Conservation (phyloP, 2,888 invertebrate species). For the Incurvaria masculella region DNA sequence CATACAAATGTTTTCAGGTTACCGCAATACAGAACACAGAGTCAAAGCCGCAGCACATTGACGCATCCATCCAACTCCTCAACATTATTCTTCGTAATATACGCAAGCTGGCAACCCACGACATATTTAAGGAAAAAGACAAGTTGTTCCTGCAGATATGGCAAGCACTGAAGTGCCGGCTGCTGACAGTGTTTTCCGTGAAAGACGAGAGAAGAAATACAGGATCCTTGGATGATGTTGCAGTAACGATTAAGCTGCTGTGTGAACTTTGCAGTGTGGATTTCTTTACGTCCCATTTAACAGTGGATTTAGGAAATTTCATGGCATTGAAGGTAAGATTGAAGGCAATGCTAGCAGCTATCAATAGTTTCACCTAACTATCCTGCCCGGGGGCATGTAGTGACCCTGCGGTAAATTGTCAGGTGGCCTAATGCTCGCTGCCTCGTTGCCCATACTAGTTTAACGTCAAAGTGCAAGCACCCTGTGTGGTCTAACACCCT, state of each 20-base stretch:
- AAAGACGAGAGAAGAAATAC: slow-evolving; percentile 18
- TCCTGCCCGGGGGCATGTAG: too few species aligned
- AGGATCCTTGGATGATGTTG: slow-evolving; percentile 29
- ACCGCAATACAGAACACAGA: slow-evolving; percentile 26
- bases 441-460: too few species aligned
- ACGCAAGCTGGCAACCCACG: slow-evolving; percentile 38
- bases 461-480: background rate
- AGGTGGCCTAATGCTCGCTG: too few species aligned
- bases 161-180: slow-evolving; percentile 27
- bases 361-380: too few species aligned
- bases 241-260: slow-evolving; percentile 30
- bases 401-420: too few species aligned
- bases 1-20: slow-evolving; percentile 27
- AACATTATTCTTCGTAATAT: slow-evolving; percentile 32
- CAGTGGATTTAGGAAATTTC: slow-evolving; percentile 30
- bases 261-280: slow-evolving; percentile 37
- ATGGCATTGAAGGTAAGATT: slow-evolving; percentile 31
- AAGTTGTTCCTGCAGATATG: slow-evolving; percentile 33
- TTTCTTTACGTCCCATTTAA: slow-evolving; percentile 27
- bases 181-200: slow-evolving; percentile 22
- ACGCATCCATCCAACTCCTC: slow-evolving; percentile 33
- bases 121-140: slow-evolving; percentile 34
- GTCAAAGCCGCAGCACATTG: slow-evolving; percentile 32
- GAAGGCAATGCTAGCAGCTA: too few species aligned
- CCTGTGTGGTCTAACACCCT: too few species aligned